Evolutionary conservation across 2,113 vertebrate genomes (phyloP).

Genomic region (Seriola quinqueradiata): DNA sequence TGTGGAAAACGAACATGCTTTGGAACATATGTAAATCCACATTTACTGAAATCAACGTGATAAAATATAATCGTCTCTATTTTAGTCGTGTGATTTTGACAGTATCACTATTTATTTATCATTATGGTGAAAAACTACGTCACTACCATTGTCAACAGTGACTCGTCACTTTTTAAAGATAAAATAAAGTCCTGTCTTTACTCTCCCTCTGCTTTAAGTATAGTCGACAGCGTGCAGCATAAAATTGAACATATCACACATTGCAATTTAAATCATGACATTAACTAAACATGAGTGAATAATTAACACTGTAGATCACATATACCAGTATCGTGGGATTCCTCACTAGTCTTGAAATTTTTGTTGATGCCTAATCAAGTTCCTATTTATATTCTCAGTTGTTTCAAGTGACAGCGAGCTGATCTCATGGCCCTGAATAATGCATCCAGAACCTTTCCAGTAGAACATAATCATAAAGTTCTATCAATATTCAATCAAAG

Average conservation of each 20-base stretch:
- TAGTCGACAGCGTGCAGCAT: background rate
- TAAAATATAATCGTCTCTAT: background rate
- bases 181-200: background rate
- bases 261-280: background rate
- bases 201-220: background rate
- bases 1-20: background rate
- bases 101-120: background rate
- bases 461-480: slow-evolving; percentile 29
- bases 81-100: background rate
- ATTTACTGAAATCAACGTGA: background rate
- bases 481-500: slow-evolving; percentile 56
- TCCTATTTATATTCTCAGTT: slow-evolving; percentile 19
- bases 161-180: background rate
- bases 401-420: background rate
- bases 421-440: slow-evolving; percentile 32
- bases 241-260: background rate
- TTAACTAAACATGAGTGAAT: background rate
- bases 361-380: slow-evolving; percentile 3
- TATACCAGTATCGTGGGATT: background rate
- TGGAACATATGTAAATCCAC: background rate
- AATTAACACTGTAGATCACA: background rate
- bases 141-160: background rate
- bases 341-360: background rate
- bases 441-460: slow-evolving; percentile 35
- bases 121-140: background rate